A percentile compares a stretch with the other conserved stretches of the same genome.
These are phyloP conservation scores for Paracyclopina nana DNA, from an alignment of 1,140 invertebrate genomes.

Conservation along the genomic window DNA sequence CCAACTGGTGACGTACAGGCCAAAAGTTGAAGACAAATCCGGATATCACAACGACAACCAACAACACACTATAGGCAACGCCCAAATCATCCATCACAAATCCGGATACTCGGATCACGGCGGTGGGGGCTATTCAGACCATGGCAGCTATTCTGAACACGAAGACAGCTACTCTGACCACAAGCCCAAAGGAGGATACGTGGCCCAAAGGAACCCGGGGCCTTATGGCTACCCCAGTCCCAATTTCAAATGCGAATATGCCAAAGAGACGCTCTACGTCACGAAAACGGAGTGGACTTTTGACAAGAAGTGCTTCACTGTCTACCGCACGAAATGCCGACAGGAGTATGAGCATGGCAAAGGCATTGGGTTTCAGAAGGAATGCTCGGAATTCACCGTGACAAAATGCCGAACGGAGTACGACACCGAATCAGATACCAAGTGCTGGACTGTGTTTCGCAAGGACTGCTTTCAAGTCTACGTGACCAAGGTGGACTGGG, in stretches of 20 bases:
- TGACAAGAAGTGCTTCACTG: conserved; percentile 11
- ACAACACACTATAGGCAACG: too few relatives aligned
- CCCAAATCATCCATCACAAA: too few relatives aligned
- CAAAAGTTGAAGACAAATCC: too few relatives aligned
- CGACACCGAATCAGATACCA: conserved; percentile 9
- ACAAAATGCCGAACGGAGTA: conserved; percentile 14
- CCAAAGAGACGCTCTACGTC: conserved; percentile 13
- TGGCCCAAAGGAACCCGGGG: conserved; percentile 8
- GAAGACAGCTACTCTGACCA: too few relatives aligned
- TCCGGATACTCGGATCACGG: too few relatives aligned
- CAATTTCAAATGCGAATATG: conserved; percentile 16
- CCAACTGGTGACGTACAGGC: too few relatives aligned
- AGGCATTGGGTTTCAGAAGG: conserved; percentile 15
- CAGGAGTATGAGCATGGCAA: conserved; percentile 13
- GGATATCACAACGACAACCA: too few relatives aligned
- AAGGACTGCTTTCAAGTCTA: conserved; percentile 9
- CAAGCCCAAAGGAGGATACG: too few relatives aligned
- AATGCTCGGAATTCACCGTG: conserved; percentile 11
- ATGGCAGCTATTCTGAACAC: too few relatives aligned
- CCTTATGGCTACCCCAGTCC: conserved; percentile 8
- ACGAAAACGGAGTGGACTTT: conserved; percentile 8
- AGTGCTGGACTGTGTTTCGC: conserved; percentile 7
- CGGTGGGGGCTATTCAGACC: too few relatives aligned
- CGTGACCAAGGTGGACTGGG: conserved; percentile 12
- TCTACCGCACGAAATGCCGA: conserved; percentile 11